Conservation (phyloP, 2,113 vertebrate genomes). For the Charina bottae region DNA sequence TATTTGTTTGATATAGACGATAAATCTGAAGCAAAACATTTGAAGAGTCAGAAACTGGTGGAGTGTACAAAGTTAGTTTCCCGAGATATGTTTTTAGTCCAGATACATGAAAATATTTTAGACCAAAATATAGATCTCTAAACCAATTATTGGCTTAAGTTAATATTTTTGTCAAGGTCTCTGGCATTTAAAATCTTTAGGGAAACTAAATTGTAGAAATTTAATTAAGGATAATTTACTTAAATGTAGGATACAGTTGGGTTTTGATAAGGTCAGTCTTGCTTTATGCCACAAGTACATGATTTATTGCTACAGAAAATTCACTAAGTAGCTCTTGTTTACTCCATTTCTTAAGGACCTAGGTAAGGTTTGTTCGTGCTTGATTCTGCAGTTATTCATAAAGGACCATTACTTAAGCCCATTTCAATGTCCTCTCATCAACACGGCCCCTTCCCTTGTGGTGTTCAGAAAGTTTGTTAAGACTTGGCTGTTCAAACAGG, state of each 20-base stretch:
- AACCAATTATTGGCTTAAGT: not conserved
- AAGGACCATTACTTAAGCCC: not conserved
- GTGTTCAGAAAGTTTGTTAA: not conserved
- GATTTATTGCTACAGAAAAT: not conserved
- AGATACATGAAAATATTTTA: not conserved
- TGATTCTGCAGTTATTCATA: not conserved
- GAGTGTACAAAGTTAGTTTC: not conserved
- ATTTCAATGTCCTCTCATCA: not conserved
- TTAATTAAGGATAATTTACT: not conserved
- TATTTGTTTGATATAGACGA: not conserved
- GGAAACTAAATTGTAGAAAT: not conserved
- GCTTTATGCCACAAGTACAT: not conserved
- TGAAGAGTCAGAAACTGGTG: not conserved
- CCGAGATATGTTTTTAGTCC: not conserved
- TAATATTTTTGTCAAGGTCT: not conserved
- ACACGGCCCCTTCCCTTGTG: not conserved
- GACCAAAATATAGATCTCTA: not conserved
- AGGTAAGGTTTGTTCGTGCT: not conserved
- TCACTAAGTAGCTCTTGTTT: not conserved
- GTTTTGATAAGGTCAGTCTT: not conserved
- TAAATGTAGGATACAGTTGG: not conserved
- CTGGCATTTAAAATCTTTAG: not conserved
- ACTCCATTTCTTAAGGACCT: not conserved
- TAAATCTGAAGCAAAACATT: not conserved
- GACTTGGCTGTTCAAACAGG: not conserved